phyloP scores from a whole-genome alignment of 2,113 vertebrate species.

The Felis chaus region DNA sequence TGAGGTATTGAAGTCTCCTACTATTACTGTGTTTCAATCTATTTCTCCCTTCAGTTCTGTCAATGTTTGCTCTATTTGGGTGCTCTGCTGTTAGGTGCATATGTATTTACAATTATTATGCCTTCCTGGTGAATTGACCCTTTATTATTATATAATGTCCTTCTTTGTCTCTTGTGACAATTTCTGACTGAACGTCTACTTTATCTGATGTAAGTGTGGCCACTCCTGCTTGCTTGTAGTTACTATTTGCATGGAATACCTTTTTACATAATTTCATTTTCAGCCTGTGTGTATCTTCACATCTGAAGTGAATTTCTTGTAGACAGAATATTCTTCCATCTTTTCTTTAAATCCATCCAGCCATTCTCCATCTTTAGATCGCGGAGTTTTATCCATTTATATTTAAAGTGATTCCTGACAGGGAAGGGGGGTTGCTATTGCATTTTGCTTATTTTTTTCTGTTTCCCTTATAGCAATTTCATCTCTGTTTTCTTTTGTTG shows the following conservation, averaged over 20 bases:
- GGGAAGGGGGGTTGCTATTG: not conserved
- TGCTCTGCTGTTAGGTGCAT: not conserved
- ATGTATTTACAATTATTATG: not conserved
- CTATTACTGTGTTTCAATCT: not conserved
- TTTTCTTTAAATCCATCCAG: not conserved
- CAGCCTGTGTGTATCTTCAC: not conserved
- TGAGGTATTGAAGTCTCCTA: not conserved
- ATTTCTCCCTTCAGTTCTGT: not conserved
- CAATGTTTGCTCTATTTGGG: not conserved
- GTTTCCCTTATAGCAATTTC: not conserved
- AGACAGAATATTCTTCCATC: not conserved
- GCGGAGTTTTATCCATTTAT: not conserved
- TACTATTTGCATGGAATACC: not conserved
- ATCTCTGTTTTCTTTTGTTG: not conserved
- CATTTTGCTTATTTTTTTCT: not conserved
- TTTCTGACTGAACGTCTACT: not conserved
- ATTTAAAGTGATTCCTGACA: not conserved
- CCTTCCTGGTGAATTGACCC: not conserved
- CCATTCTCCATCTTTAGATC: not conserved
- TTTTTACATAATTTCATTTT: not conserved
- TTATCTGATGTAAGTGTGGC: not conserved
- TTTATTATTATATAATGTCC: not conserved
- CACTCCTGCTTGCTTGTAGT: not conserved
- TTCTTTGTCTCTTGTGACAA: not conserved
- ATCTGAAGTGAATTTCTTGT: not conserved